Evolutionary conservation across 2,888 invertebrate genomes (phyloP).

Genomic region (Cinara cedri): DNA sequence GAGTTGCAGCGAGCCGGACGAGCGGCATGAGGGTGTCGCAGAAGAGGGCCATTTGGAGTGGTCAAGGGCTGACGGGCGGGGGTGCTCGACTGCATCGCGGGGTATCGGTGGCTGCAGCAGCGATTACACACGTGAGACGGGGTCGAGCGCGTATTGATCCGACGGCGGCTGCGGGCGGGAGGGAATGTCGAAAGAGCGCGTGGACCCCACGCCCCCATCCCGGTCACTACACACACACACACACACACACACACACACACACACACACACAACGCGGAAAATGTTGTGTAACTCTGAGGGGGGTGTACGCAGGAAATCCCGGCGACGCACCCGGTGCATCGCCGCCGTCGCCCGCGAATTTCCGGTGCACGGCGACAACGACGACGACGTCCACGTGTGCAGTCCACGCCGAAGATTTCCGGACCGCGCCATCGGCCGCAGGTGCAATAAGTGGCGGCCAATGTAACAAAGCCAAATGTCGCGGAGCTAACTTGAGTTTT

Average conservation of each 20-base stretch:
- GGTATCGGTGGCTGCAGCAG: background rate
- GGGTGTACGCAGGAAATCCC: background rate
- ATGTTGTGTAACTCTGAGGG: conserved; percentile 38
- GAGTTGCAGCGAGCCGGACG: background rate
- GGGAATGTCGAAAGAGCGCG: background rate
- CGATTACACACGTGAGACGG: background rate
- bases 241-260: background rate
- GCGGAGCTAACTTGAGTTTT: too few relatives aligned
- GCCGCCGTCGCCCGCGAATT: background rate
- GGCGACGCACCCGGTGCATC: conserved; percentile 23
- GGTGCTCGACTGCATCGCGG: conserved; percentile 16
- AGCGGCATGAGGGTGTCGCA: background rate
- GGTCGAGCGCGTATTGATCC: conserved; percentile 31
- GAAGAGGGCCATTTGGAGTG: conserved; percentile 20
- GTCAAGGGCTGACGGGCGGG: conserved; percentile 22
- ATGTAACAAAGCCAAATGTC: too few relatives aligned
- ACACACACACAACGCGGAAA: conserved; percentile 43
- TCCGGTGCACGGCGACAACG: background rate
- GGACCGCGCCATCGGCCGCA: too few relatives aligned
- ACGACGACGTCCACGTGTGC: background rate
- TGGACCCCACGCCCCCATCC: background rate
- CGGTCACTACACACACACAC: background rate
- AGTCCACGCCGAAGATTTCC: too few relatives aligned
- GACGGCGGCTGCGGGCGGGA: background rate
- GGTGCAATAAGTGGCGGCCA: too few relatives aligned